Evolutionary conservation across 1,140 invertebrate species (phyloP), one percentile per base, ranked within the genome.

Genomic region (Drosophila pseudoananassae): DNA sequence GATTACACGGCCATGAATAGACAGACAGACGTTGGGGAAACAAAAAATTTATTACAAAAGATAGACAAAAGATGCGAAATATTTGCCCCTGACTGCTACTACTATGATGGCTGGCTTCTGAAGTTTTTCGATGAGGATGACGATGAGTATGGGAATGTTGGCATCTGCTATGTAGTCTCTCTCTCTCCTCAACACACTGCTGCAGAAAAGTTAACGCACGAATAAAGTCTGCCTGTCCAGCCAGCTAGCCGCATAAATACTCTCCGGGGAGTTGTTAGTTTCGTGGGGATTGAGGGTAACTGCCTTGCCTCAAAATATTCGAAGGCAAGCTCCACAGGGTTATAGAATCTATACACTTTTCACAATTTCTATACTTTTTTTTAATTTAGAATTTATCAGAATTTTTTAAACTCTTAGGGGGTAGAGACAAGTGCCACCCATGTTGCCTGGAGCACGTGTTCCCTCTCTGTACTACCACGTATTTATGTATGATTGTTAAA

Each of bases 401-500:
- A 31, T 9, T 31, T 3, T 31, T 31, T 31, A 4, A 27, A 27
- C 1, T 31, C 8, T 8, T 10, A 9, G 20, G 20, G 20, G 20
- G 20, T 20, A 20, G 20, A 20, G 20, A 20, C 20, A 20, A 20
- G 20, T 20, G 68, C 82, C 83, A 85, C 82, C 83, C 83, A 82
- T 73, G 82, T 68, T 78, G 15, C 15, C 17, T 87, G 82, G 78
- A 36, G 50, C 50, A 52, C 29, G 50, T 52, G 27, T 31, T 33
- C 2, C 15, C 33, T 55, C 51, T 49, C 17, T 63, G 15, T 29
- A 14, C 54, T 82, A 78, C 78, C 78, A 87, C 87, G 70, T 88
- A 88, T 87, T 87, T 87, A 87, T 88, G 82, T 88, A 88, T 82
- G 82, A 87, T 83, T 76, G 83, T 63, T 49, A 73, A 81, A 85